Evolutionary conservation across 2,888 invertebrate genomes (phyloP).

Genomic region (Andrena flavipes): DNA sequence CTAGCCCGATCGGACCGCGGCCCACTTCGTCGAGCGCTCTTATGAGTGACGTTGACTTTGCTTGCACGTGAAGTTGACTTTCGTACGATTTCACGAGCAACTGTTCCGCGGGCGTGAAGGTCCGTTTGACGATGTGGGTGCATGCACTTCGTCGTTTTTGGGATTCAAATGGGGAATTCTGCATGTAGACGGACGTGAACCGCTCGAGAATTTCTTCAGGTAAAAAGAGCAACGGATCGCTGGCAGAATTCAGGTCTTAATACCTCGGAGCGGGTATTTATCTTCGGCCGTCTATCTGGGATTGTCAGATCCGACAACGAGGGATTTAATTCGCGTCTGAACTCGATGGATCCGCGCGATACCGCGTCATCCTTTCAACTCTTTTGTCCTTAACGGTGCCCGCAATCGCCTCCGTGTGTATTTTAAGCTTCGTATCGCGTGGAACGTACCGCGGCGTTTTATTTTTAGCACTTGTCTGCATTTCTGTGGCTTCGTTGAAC

Average conservation of each 20-base stretch:
- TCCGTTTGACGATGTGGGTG: neutral
- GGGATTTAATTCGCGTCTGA: constrained; percentile 48
- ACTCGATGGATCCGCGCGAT: constrained; percentile 21
- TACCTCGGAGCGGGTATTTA: constrained; percentile 45
- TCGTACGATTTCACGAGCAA: neutral
- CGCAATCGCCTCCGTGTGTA: constrained; percentile 1
- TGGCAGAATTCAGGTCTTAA: constrained; percentile 40
- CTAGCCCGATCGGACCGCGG: constrained; percentile 30
- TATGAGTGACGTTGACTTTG: constrained; percentile 13
- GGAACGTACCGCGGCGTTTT: neutral
- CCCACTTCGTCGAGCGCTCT: constrained; percentile 12
- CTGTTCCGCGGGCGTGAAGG: neutral
- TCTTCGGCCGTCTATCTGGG: constrained; percentile 51
- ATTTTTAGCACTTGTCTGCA: neutral
- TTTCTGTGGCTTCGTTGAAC: neutral
- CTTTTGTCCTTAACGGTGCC: neutral
- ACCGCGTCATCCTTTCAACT: constrained; percentile 19
- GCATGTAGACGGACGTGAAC: neutral
- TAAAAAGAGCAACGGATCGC: neutral
- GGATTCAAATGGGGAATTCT: neutral
- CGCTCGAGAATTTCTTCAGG: neutral
- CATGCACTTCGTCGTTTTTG: neutral
- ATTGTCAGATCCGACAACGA: constrained; percentile 48
- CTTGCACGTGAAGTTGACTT: constrained; percentile 8
- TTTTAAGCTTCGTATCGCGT: neutral